These are phyloP conservation scores for Eilema caniola DNA, from an alignment of 2,888 invertebrate genomes.

Conservation along the genomic window DNA sequence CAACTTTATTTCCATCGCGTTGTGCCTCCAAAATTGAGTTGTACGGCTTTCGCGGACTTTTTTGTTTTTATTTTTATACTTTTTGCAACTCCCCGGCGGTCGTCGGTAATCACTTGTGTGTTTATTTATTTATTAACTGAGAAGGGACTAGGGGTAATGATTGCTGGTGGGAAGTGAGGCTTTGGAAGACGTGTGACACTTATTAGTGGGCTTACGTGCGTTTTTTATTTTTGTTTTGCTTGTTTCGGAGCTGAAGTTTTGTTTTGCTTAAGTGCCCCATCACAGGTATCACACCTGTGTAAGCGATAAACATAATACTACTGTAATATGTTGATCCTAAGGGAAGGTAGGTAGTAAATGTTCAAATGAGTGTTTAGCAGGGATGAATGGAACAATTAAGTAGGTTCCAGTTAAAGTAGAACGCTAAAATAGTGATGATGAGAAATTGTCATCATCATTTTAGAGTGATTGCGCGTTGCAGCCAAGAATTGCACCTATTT, in stretches of 20 bases:
- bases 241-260: not conserved
- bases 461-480: no score
- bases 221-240: conserved; percentile 3
- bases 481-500: no score
- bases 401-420: no score
- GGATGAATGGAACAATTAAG: no score
- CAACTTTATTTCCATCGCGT: conserved; percentile 75
- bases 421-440: no score
- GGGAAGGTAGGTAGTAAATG: no score
- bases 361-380: no score
- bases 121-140: conserved; percentile 81
- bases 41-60: conserved; percentile 76
- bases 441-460: no score
- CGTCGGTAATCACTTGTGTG: conserved; percentile 78
- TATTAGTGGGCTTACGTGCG: conserved; percentile 6
- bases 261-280: not conserved
- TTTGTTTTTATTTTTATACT: conserved; percentile 58
- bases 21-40: conserved; percentile 86
- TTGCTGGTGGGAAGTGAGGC: conserved; percentile 16
- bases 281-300: not conserved
- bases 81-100: conserved; percentile 80
- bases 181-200: conserved; percentile 13
- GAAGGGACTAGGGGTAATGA: conserved; percentile 36
- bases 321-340: no score
- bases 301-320: no score